A percentile compares a stretch with the other conserved stretches of the same genome.
Evolutionary conservation across 2,797 vertebrate species (phyloP).

Genomic region (Micrastur ruficollis): DNA sequence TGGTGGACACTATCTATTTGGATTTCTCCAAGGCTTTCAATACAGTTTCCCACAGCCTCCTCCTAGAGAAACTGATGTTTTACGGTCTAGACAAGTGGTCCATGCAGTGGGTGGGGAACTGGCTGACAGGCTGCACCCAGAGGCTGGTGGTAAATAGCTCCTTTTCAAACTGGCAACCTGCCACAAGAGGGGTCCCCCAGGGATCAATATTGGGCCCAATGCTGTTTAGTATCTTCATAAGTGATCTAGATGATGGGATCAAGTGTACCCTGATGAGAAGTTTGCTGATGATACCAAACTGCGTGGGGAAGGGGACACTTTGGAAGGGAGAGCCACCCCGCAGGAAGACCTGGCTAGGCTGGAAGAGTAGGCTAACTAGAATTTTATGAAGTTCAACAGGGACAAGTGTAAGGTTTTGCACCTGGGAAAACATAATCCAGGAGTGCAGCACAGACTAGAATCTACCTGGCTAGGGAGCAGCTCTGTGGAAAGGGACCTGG

Average conservation of each 20-base stretch:
- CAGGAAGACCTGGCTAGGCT: neutral
- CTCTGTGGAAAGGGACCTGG: too few species aligned
- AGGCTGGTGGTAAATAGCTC: neutral
- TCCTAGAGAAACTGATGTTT: neutral
- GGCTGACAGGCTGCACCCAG: neutral
- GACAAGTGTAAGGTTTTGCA: neutral
- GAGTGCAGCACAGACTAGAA: neutral
- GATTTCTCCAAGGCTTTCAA: neutral
- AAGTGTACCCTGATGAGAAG: neutral
- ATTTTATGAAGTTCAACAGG: neutral
- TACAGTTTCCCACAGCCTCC: neutral
- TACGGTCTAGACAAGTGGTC: neutral
- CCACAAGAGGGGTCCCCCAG: too few species aligned
- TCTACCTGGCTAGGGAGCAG: too few species aligned
- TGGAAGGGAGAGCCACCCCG: neutral
- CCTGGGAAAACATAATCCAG: neutral
- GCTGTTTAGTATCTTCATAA: neutral
- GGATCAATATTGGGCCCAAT: neutral
- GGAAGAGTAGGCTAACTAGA: too few species aligned
- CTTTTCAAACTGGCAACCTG: neutral
- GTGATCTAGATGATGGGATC: neutral
- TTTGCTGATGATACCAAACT: neutral
- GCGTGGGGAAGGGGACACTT: neutral
- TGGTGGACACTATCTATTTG: neutral
- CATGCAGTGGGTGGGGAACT: neutral